A percentile compares a stretch with the other conserved stretches of the same genome.
phyloP scores from a whole-genome alignment of 2,113 vertebrate genomes.

The Hirundichthys speculiger region DNA sequence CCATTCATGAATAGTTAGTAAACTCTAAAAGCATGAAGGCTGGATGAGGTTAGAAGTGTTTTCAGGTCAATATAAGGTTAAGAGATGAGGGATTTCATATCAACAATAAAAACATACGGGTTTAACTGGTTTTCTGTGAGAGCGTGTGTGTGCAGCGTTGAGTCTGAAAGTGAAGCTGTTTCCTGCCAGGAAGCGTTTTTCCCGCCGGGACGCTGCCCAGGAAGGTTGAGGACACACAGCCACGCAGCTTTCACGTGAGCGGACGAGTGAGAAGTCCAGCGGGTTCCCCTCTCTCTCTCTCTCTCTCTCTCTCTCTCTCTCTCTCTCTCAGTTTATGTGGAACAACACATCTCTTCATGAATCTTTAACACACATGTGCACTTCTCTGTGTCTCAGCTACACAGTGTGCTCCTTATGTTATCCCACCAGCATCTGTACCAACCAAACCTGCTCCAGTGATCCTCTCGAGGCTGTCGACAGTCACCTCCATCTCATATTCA shows the following conservation, averaged over 20 bases:
- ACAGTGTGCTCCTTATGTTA: neutral
- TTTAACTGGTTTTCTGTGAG: neutral
- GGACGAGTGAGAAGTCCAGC: neutral
- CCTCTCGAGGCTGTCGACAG: no score
- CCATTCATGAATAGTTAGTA: no score
- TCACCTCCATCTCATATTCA: no score
- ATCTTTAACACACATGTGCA: no score
- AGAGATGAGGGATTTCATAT: neutral
- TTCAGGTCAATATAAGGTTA: neutral
- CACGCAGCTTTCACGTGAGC: slow-evolving; percentile 23
- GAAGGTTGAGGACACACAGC: slow-evolving; percentile 16
- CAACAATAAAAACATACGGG: neutral
- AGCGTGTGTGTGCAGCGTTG: neutral
- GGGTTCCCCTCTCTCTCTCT: neutral
- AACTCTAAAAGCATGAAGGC: no score
- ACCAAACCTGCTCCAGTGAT: no score
- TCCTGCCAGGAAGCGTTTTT: slow-evolving; percentile 36
- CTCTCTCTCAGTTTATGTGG: no score
- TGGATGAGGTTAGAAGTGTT: no score
- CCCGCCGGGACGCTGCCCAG: slow-evolving; percentile 2
- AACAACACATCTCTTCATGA: neutral
- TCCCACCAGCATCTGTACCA: no score
- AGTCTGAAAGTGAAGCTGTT: slow-evolving; percentile 14
- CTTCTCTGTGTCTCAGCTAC: no score
- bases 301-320: neutral